These are phyloP conservation scores for Drosophila subsilvestris DNA, from an alignment of 2,888 invertebrate species.

Conservation along the genomic window DNA sequence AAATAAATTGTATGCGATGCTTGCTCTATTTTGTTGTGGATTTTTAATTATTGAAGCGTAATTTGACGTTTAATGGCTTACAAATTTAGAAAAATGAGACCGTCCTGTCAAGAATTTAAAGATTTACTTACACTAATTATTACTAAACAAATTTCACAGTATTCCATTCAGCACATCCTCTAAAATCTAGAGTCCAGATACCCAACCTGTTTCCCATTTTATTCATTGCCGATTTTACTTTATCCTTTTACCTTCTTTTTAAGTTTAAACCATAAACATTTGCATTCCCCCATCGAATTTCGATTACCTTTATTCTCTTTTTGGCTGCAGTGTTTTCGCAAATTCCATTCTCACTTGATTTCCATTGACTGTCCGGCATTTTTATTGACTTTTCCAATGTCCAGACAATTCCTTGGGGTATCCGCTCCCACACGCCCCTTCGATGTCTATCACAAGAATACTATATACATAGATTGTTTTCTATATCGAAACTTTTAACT, in stretches of 20 bases:
- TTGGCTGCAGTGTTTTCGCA: neutral
- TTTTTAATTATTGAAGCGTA: neutral
- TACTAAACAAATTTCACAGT: neutral
- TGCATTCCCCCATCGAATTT: neutral
- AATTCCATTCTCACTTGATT: conserved; percentile 1
- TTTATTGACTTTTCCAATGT: conserved; percentile 7
- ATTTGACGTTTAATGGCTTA: neutral
- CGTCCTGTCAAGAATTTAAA: neutral
- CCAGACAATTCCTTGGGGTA: conserved; percentile 12
- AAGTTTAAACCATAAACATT: neutral
- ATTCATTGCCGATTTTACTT: neutral
- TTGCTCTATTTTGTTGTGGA: too few species aligned
- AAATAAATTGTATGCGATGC: too few species aligned
- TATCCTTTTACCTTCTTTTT: neutral
- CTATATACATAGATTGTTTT: conserved; percentile 12
- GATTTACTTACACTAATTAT: neutral
- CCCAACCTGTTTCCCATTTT: neutral
- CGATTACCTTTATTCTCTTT: neutral
- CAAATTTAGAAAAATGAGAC: neutral
- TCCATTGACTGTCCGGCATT: neutral
- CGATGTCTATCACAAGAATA: neutral
- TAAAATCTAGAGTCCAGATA: neutral
- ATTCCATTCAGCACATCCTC: neutral
- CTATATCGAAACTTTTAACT: conserved; percentile 16
- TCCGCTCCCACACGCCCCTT: neutral